These are phyloP conservation scores for Cyclophora punctaria DNA, from an alignment of 2,888 invertebrate genomes.

Conservation along the genomic window DNA sequence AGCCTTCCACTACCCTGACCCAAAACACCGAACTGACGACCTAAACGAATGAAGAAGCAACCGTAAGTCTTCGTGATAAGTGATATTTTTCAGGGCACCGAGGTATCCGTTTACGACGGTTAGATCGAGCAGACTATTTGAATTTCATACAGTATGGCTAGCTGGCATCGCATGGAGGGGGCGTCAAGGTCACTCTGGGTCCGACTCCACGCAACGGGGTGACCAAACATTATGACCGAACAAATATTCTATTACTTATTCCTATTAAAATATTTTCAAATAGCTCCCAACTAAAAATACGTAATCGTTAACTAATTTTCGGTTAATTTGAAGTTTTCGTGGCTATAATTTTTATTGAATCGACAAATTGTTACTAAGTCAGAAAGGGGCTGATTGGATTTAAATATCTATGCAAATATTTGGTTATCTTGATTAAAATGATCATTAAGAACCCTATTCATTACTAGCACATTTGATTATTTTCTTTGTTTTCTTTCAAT, in stretches of 20 bases:
- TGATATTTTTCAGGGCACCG: slow-evolving; percentile 25
- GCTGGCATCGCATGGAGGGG: slow-evolving; percentile 37
- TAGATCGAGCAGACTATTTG: slow-evolving; percentile 59
- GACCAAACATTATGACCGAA: slow-evolving; percentile 31
- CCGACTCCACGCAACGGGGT: slow-evolving; percentile 61
- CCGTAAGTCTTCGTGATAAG: slow-evolving; percentile 39
- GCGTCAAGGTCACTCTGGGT: slow-evolving; percentile 63
- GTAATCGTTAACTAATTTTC: not conserved
- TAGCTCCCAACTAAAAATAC: not conserved
- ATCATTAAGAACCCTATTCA: not conserved
- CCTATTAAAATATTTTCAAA: not conserved
- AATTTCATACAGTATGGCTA: slow-evolving; percentile 52
- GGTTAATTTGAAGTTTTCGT: not conserved
- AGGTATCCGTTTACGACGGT: slow-evolving; percentile 58
- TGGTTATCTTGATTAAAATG: too few species aligned
- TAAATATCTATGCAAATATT: too few species aligned
- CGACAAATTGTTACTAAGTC: too few species aligned
- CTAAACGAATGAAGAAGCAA: slow-evolving; percentile 31
- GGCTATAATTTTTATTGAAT: too few species aligned
- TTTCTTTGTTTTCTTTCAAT: slow-evolving; percentile 1
- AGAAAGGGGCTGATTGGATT: too few species aligned
- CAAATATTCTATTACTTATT: not conserved
- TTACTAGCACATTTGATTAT: not conserved
- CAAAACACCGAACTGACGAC: slow-evolving; percentile 30
- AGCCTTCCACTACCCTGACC: slow-evolving; percentile 23